Percentiles rank a stretch among this genome's conserved stretches.
phyloP scores from a whole-genome alignment of 1,140 invertebrate genomes.

The Cryptotermes secundus region DNA sequence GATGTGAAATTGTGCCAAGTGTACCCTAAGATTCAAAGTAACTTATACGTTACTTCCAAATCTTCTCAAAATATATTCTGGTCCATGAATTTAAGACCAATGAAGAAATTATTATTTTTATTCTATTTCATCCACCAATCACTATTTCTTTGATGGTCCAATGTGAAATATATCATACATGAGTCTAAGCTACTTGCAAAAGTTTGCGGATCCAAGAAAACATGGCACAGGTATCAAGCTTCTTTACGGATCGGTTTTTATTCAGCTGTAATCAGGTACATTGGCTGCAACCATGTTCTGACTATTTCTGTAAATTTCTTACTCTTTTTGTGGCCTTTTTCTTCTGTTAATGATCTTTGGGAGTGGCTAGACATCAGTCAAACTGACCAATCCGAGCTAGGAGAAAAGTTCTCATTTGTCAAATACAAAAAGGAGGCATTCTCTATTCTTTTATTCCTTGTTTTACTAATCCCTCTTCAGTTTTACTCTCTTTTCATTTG shows the following conservation, averaged over 20 bases:
- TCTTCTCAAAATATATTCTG: too few relatives aligned
- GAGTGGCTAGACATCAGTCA: conserved; percentile 17
- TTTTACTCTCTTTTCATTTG: neutral
- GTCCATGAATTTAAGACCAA: too few relatives aligned
- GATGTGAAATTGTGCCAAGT: too few relatives aligned
- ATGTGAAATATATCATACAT: too few relatives aligned
- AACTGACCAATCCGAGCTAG: neutral
- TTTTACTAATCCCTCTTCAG: neutral
- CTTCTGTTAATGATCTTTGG: neutral
- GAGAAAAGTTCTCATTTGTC: conserved; percentile 16
- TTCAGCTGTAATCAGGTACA: neutral
- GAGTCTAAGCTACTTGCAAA: too few relatives aligned
- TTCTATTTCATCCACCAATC: too few relatives aligned
- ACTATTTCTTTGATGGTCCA: too few relatives aligned
- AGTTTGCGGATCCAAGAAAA: too few relatives aligned
- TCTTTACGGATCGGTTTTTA: neutral
- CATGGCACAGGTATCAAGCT: neutral
- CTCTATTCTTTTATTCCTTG: neutral
- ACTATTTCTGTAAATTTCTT: neutral
- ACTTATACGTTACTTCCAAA: too few relatives aligned
- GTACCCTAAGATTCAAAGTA: too few relatives aligned
- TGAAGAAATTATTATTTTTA: too few relatives aligned
- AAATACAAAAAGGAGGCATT: neutral
- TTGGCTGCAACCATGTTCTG: neutral
- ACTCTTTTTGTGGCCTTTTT: neutral